Conservation (phyloP, 2,797 vertebrate species). For the Sylvilagus floridanus region DNA sequence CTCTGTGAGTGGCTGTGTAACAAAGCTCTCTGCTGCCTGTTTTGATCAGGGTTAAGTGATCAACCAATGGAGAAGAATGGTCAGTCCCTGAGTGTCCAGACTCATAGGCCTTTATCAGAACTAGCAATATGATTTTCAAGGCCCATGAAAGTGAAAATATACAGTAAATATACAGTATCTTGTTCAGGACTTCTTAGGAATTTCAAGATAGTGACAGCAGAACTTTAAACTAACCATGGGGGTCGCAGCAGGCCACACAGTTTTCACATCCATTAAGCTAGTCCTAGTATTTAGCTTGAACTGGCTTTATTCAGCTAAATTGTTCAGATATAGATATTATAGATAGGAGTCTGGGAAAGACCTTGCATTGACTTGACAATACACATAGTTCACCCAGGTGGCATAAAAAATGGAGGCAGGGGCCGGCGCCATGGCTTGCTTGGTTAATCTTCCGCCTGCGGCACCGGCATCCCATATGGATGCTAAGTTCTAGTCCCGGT, state of each 20-base stretch:
- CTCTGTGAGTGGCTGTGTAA: background rate
- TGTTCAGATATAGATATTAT: background rate
- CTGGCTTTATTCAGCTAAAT: background rate
- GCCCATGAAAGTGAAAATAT: background rate
- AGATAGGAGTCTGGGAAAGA: background rate
- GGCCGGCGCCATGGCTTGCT: no score
- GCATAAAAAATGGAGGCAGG: background rate
- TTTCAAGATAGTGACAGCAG: background rate
- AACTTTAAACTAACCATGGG: background rate
- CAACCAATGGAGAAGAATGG: conserved; percentile 32
- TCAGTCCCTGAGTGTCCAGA: background rate
- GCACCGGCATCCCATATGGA: no score
- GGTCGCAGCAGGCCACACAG: background rate
- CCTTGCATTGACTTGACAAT: background rate
- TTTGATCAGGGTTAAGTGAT: background rate
- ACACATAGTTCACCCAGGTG: background rate
- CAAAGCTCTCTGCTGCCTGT: background rate
- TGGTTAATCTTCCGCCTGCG: no score
- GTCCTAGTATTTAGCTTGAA: conserved; percentile 16
- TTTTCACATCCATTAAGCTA: background rate
- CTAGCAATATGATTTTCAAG: background rate
- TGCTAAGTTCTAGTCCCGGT: no score
- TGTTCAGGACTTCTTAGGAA: conserved; percentile 16
- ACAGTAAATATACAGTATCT: background rate
- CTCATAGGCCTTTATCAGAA: background rate